Base-by-base conservation (phyloP, 2,113 vertebrate genomes). In the Saccopteryx leptura region DNA sequence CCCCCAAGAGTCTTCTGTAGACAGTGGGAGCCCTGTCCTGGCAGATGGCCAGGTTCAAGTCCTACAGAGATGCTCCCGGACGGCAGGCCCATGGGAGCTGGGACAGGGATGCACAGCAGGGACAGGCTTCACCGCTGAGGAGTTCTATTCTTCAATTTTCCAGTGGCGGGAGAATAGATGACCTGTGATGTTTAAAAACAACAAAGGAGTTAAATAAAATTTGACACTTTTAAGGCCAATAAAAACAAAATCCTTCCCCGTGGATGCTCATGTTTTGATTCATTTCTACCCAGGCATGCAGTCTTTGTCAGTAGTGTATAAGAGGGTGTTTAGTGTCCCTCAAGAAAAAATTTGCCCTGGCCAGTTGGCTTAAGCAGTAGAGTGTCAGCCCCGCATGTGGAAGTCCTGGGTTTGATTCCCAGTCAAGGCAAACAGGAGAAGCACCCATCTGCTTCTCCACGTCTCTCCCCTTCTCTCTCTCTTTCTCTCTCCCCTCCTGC, bases 181-280 rank as follows among this genome's bases (percentile, higher is more conserved):
- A 82, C 88, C 96, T 97, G 86, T 82, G 71, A 56, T 54, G 68
- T 69, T 83, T 52, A 68, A 91, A 89, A 89, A 97, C 78, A 91
- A 26, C 85, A 50, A 60, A 79, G 46, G 56, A 66, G 54, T 11
- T 5, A 17, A 79, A 87, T 94, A 82, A 92, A 65, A 75, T 63
- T 12, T 21, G 50, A 81, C 23, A 76, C 80, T 92, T 84, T 21
- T 3, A 84, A 89, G 66, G 15, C n/a, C 50, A 91, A 39, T 24
- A 72, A 84, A 75, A 60, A 60, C 0, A 13, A 39, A 81, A 54
- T 24, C 48, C 58, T 76, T 39, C n/a, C 6, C 46, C 18, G 7
- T 26, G 8, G 46, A 52, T 31, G 12, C 58, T 74, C 21, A 60
- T 46, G 28, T 86, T 79, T 72, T 78, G 13, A 65, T 84, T 87